A percentile compares a stretch with the other conserved stretches of the same genome.
phyloP scores from a whole-genome alignment of 1,140 invertebrate species.

The Adoxophyes honmai region DNA sequence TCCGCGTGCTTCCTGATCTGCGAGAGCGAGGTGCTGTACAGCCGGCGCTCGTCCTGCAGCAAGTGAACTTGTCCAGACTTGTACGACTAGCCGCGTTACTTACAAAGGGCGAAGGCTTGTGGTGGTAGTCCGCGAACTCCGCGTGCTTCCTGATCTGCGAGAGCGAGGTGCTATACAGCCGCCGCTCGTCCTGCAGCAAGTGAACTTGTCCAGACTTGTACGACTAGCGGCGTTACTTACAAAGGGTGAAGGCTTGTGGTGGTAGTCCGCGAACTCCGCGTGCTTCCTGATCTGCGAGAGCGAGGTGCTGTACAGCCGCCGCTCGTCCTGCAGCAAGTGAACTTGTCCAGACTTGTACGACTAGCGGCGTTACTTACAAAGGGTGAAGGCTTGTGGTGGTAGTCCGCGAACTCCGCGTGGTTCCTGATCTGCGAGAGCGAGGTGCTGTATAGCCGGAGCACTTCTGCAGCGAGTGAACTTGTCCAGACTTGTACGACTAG shows the following conservation, averaged over 20 bases:
- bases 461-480: slow-evolving; percentile 39
- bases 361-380: no score
- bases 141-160: slow-evolving; percentile 41
- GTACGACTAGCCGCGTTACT: no score
- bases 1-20: slow-evolving; percentile 39
- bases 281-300: slow-evolving; percentile 43
- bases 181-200: slow-evolving; percentile 32
- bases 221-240: no score
- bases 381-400: slow-evolving; percentile 49
- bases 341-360: slow-evolving; percentile 31
- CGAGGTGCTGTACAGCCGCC: slow-evolving; percentile 45
- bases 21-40: slow-evolving; percentile 50
- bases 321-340: slow-evolving; percentile 32
- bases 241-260: slow-evolving; percentile 54
- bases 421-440: slow-evolving; percentile 49
- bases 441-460: slow-evolving; percentile 41
- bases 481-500: neutral
- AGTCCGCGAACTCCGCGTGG: slow-evolving; percentile 32
- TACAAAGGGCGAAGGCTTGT: slow-evolving; percentile 59
- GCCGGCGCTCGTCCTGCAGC: slow-evolving; percentile 28
- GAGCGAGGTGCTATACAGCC: slow-evolving; percentile 47
- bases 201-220: slow-evolving; percentile 31
- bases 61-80: slow-evolving; percentile 34
- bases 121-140: slow-evolving; percentile 36
- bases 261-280: slow-evolving; percentile 34